These are phyloP conservation scores for Trematomus bernacchii DNA, from an alignment of 2,797 vertebrate species.

Conservation along the genomic window DNA sequence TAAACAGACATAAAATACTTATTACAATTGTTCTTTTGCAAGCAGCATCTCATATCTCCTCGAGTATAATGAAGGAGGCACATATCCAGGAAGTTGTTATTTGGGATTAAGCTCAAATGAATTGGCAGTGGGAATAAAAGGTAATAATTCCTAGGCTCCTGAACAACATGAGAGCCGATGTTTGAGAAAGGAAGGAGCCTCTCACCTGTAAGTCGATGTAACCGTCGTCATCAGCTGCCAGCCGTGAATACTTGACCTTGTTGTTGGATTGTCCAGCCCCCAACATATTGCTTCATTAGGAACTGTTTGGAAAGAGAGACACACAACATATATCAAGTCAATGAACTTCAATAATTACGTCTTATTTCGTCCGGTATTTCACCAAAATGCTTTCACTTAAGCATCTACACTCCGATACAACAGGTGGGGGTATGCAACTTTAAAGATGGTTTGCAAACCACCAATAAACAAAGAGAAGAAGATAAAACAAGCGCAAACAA, in stretches of 20 bases:
- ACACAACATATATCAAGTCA: too few species aligned
- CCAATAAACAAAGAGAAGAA: too few species aligned
- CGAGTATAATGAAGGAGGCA: constrained; percentile 4
- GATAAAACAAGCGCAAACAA: too few species aligned
- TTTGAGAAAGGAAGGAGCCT: not conserved
- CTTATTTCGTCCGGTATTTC: too few species aligned
- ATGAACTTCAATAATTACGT: too few species aligned
- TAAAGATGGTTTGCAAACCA: too few species aligned
- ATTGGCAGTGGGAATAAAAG: not conserved
- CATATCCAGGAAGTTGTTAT: constrained; percentile 19
- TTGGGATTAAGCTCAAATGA: constrained; percentile 20
- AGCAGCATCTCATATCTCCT: not conserved
- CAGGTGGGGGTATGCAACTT: too few species aligned
- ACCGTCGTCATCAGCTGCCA: constrained; percentile 93
- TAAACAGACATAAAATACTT: not conserved
- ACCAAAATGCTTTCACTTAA: too few species aligned
- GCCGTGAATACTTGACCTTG: constrained; percentile 95
- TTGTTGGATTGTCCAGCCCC: constrained; percentile 86
- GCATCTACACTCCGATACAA: too few species aligned
- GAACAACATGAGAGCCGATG: not conserved
- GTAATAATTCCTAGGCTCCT: constrained; percentile 19
- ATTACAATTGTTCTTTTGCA: constrained; percentile 6
- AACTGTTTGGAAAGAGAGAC: constrained; percentile 32
- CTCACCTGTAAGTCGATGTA: constrained; percentile 96
- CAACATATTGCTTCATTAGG: constrained; percentile 86